Conservation (phyloP, 2,797 vertebrate species). For the Vultur gryphus region DNA sequence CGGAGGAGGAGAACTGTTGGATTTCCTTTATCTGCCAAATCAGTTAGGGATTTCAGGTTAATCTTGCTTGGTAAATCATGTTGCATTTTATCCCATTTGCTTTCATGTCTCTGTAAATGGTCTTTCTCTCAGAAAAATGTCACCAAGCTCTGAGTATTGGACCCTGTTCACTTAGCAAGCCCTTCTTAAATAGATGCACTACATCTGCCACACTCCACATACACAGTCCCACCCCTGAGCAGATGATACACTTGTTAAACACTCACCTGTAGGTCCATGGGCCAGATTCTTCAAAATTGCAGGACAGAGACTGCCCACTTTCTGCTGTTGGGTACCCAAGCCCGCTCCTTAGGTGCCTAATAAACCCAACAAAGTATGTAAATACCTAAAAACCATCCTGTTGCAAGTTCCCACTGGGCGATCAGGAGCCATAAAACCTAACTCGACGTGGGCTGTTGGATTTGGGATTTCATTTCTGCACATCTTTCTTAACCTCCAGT, state of each 20-base stretch:
- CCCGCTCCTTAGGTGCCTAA: neutral
- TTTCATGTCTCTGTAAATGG: neutral
- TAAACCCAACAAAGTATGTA: neutral
- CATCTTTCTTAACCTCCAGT: neutral
- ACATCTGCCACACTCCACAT: fast-evolving
- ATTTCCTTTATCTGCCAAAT: slow-evolving; percentile 40
- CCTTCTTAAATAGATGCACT: neutral
- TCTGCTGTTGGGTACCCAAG: neutral
- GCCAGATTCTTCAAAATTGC: neutral
- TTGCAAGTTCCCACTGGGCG: neutral
- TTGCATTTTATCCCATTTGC: slow-evolving; percentile 17
- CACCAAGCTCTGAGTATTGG: neutral
- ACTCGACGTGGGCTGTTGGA: fast-evolving
- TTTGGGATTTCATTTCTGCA: neutral
- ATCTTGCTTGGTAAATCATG: slow-evolving; percentile 17
- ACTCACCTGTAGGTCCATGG: neutral
- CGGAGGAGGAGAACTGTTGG: neutral
- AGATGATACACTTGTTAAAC: neutral
- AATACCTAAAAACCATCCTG: neutral
- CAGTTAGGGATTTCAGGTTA: slow-evolving; percentile 22
- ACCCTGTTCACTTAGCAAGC: neutral
- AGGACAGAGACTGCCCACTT: neutral
- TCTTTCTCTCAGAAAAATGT: neutral
- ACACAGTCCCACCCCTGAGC: neutral
- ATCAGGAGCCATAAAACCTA: neutral